Conservation (phyloP, 2,888 invertebrate genomes). For the Acrobasis repandana region DNA sequence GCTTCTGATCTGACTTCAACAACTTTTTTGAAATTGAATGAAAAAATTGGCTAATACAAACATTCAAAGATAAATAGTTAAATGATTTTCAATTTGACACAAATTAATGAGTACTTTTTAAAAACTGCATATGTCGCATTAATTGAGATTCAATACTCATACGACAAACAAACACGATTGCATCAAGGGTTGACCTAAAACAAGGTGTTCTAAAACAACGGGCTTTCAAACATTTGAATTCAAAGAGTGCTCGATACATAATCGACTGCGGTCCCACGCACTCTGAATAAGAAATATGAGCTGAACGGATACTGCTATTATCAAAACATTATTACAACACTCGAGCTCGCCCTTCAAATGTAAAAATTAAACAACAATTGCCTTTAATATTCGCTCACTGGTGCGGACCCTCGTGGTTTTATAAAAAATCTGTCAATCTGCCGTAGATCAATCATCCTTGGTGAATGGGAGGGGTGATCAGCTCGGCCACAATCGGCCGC, state of each 20-base stretch:
- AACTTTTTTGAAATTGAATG: no score
- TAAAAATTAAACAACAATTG: conserved; percentile 84
- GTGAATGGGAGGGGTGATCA: conserved; percentile 75
- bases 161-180: conserved; percentile 12
- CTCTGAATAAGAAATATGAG: conserved; percentile 81
- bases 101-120: no score
- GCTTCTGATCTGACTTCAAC: no score
- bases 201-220: conserved; percentile 64
- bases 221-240: conserved; percentile 58
- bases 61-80: no score
- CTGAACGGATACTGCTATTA: conserved; percentile 81
- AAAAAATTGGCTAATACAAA: no score
- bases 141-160: background rate
- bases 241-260: conserved; percentile 53
- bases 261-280: conserved; percentile 72
- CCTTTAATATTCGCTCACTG: conserved; percentile 80
- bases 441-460: conserved; percentile 80
- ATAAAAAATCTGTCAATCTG: conserved; percentile 82
- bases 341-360: conserved; percentile 75
- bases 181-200: conserved; percentile 34
- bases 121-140: no score
- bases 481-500: conserved; percentile 68
- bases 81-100: no score
- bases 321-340: conserved; percentile 84
- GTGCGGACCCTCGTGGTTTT: conserved; percentile 71